Conservation (phyloP, 2,888 invertebrate genomes). For the Euclidia mi region DNA sequence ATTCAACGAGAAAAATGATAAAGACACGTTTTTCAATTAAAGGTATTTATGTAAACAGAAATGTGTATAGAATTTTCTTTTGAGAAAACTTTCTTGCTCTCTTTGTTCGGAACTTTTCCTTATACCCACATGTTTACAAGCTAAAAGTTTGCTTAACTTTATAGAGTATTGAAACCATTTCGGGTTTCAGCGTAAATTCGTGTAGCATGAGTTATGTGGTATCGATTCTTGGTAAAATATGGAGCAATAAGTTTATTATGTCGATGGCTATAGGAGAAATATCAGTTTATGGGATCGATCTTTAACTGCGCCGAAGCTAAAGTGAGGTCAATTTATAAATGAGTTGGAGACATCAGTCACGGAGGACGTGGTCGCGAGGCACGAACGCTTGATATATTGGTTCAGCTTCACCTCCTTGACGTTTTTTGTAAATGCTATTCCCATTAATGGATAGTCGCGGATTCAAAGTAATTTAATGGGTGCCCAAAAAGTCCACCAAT, state of each 20-base stretch:
- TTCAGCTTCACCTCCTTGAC: conserved; percentile 78
- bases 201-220: background rate
- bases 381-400: conserved; percentile 79
- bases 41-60: conserved; percentile 17
- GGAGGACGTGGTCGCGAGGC: conserved; percentile 64
- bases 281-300: conserved; percentile 59
- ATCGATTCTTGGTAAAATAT: background rate
- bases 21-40: conserved; percentile 14
- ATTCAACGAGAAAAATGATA: conserved; percentile 4
- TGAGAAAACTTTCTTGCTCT: conserved; percentile 11
- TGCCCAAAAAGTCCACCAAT: conserved; percentile 70
- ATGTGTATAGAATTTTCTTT: conserved; percentile 24
- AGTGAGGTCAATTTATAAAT: conserved; percentile 86
- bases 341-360: conserved; percentile 81
- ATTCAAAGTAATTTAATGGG: conserved; percentile 72
- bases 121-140: conserved; percentile 15
- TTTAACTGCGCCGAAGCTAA: conserved; percentile 65
- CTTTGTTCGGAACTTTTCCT: conserved; percentile 32
- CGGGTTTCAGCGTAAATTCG: background rate
- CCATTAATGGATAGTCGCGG: conserved; percentile 75
- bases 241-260: conserved; percentile 37
- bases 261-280: conserved; percentile 38
- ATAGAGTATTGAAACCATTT: background rate
- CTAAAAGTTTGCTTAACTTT: background rate
- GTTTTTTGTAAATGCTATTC: conserved; percentile 79